A percentile compares a stretch with the other conserved stretches of the same genome.
phyloP scores from a whole-genome alignment of 2,888 invertebrate species.

The Erpobdella octoculata region DNA sequence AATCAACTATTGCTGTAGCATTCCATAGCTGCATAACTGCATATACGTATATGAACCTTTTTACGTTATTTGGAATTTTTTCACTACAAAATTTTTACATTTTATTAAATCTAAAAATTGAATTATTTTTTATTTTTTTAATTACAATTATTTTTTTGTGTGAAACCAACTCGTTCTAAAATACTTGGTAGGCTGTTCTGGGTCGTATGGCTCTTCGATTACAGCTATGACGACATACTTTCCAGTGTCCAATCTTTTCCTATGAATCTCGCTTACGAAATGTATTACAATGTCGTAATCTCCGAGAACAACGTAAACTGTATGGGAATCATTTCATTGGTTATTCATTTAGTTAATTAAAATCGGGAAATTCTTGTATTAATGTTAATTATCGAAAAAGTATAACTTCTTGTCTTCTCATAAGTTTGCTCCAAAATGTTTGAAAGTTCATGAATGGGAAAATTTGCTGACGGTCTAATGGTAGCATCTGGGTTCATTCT shows the following conservation, averaged over 20 bases:
- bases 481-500: not conserved
- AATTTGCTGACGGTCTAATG: not conserved
- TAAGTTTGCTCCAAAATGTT: conserved; percentile 22
- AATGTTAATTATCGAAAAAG: not conserved
- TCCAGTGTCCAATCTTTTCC: conserved; percentile 55
- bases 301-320: conserved; percentile 84
- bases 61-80: too few relatives aligned
- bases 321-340: conserved; percentile 44
- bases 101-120: too few relatives aligned
- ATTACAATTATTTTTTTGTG: not conserved
- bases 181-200: conserved; percentile 43
- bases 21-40: too few relatives aligned
- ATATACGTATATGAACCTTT: not conserved
- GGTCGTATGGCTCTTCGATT: conserved; percentile 70
- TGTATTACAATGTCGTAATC: conserved; percentile 76
- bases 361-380: not conserved
- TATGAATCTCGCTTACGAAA: conserved; percentile 58
- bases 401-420: conserved; percentile 21
- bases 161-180: conserved; percentile 40
- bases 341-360: not conserved
- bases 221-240: conserved; percentile 81
- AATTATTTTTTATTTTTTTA: not conserved
- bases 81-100: too few relatives aligned
- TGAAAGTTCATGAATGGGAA: not conserved
- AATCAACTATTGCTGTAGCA: too few relatives aligned